These are phyloP conservation scores for Anoplius nigerrimus DNA, from an alignment of 2,888 invertebrate species.

Conservation along the genomic window DNA sequence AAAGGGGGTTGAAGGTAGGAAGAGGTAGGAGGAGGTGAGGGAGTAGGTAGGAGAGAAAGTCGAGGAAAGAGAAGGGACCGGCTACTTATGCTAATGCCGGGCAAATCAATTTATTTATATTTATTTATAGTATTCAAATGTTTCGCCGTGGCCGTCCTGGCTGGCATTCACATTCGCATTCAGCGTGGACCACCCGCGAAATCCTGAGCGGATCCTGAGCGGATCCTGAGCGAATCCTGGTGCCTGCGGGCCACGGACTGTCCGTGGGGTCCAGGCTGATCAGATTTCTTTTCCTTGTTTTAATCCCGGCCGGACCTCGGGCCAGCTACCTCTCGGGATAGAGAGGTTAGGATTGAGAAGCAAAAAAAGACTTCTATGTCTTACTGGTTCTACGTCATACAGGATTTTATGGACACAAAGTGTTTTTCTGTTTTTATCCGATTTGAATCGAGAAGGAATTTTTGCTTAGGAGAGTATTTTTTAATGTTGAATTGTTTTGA, in stretches of 20 bases:
- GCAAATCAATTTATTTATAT: slow-evolving; percentile 70
- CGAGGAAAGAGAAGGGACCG: slow-evolving; percentile 28
- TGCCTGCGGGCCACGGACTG: slow-evolving; percentile 22
- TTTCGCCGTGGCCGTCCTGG: slow-evolving; percentile 48
- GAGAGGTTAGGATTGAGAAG: too few relatives aligned
- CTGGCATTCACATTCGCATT: slow-evolving; percentile 41
- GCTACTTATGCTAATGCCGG: slow-evolving; percentile 67
- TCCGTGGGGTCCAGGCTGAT: slow-evolving; percentile 4
- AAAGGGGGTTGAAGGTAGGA: slow-evolving; percentile 25
- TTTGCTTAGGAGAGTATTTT: too few relatives aligned
- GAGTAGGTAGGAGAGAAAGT: slow-evolving; percentile 39
- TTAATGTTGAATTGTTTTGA: too few relatives aligned
- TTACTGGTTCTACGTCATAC: too few relatives aligned
- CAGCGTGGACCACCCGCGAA: slow-evolving; percentile 62
- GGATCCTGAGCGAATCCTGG: slow-evolving; percentile 53
- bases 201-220: slow-evolving; percentile 57
- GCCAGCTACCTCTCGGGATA: too few relatives aligned
- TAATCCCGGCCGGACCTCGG: too few relatives aligned
- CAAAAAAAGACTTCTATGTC: too few relatives aligned
- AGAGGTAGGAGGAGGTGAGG: slow-evolving; percentile 30
- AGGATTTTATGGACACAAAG: too few relatives aligned
- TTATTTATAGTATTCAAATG: slow-evolving; percentile 70
- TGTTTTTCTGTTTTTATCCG: too few relatives aligned
- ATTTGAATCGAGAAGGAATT: too few relatives aligned
- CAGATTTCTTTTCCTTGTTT: too few relatives aligned